Evolutionary conservation across 2,888 invertebrate species (phyloP), one percentile per base, ranked within the genome.

Genomic region (Nephrotoma guestfalica): DNA sequence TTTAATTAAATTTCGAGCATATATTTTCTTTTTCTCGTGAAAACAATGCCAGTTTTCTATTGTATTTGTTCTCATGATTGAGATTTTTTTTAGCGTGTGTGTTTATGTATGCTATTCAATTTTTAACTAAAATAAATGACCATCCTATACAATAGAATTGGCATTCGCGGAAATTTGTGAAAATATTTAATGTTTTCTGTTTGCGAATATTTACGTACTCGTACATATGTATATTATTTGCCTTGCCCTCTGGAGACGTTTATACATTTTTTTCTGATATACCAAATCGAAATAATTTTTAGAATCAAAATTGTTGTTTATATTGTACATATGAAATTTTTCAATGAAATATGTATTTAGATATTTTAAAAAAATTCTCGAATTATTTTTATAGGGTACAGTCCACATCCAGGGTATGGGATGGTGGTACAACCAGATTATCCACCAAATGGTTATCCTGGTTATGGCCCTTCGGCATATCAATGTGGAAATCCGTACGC

Each of bases 341-440:
- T 7, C 51, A 57, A 57, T 57, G 51, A 57, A 57, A 15, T 57
- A 15, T 15, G 15, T 30, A 30, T 30, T 30, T 15, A 57, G 15
- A 11, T 57, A 57, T 57, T 15, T 57, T 18, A 57, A 7, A 71
- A 30, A 4, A 11, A 71, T 7, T 71, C 0, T 30, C 18, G 11
- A 30, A 30, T 30, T 9, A 30, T 41, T 87, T 86, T 87, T 87
- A 1, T 90, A 96, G 97, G 96, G 88, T 97, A 97, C 90, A 96
- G 96, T 91, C 97, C 97, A 11, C 97, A 97, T 91, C 96, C 96
- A 4, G 96, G 96, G 6, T 96, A 96, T 90, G 96, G 96, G 0
- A 95, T 96, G 93, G 95, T 94, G 42, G 94, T 94, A 86, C 95
- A 95, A 90, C 94, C 96, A 51, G 97, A 97, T 91, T 97, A 97